Base-by-base conservation (phyloP, 2,113 vertebrate genomes). In the Ammodramus savannarum region DNA sequence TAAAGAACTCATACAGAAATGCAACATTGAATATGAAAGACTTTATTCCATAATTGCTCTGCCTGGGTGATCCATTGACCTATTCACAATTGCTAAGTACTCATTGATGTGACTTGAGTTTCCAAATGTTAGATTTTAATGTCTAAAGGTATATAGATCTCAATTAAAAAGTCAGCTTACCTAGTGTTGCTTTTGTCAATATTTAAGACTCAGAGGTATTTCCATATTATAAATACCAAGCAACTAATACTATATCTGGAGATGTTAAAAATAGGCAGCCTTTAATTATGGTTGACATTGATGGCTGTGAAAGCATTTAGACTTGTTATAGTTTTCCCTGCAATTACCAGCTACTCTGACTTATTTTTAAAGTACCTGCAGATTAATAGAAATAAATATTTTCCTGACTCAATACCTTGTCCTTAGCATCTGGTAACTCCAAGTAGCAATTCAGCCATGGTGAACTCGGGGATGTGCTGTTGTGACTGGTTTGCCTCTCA, bases 41-140 rank as follows among this genome's bases (percentile, higher is more conserved):
- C 48, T 61, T 62, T 27, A 46, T 34, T 81, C 55, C 2, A 1
- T 21, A 51, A 43, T 32, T 77, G 21, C 25, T 39, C 11, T 80
- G 10, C 39, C 23, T 59, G 4, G 9, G 43, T 0, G 3, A 55
- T 75, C 18, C 14, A 4, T 7, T 43, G 43, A 26, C 1, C 0
- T 44, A 2, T 43, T 83, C 44, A 41, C n/a, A 63, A 2, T 36
- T 85, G 27, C 11, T 51, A 3, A 9, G 5, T 63, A 20, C 25
- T 87, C 34, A 7, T 51, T 80, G 82, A 31, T 5, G 6, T 69
- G 34, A 54, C 51, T 73, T 57, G 41, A 23, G 29, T 51, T 92
- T 90, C 59, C 29, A 62, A 2, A 25, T 27, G 18, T 44, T 93
- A 49, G 61, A 81, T 82, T 57, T 77, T 32, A 49, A 54, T 55